Percentiles rank a stretch among this genome's conserved stretches.
phyloP scores from a whole-genome alignment of 2,797 vertebrate genomes.

The Thamnophis elegans region DNA sequence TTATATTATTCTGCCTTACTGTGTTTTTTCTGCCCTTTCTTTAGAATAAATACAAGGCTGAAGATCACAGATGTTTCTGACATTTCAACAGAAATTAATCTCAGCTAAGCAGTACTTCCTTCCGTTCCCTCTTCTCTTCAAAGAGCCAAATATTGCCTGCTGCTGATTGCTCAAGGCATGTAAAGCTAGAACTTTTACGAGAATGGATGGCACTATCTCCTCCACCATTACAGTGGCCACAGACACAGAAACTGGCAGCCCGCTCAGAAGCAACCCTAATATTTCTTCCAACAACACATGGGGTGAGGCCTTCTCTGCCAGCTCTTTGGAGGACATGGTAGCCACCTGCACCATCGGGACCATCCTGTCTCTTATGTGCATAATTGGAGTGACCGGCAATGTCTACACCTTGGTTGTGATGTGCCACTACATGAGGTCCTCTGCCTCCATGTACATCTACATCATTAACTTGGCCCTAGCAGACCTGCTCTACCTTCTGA shows the following conservation, averaged over 20 bases:
- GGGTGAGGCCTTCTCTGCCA: slow-evolving; percentile 31
- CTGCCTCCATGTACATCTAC: slow-evolving; percentile 93
- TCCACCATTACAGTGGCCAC: background rate
- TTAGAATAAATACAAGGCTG: background rate
- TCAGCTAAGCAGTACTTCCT: background rate
- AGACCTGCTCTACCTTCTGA: slow-evolving; percentile 88
- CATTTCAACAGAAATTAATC: background rate
- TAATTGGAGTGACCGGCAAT: slow-evolving; percentile 85
- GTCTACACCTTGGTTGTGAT: slow-evolving; percentile 91
- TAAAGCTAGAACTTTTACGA: background rate
- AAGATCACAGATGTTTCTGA: background rate
- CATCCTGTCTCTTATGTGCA: slow-evolving; percentile 87
- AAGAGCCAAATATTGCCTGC: background rate
- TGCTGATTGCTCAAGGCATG: background rate
- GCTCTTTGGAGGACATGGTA: slow-evolving; percentile 76
- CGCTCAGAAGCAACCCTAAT: background rate
- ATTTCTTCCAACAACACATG: slow-evolving; percentile 53
- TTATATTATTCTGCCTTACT: background rate
- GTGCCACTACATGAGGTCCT: slow-evolving; percentile 86
- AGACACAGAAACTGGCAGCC: background rate
- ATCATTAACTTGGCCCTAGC: slow-evolving; percentile 90
- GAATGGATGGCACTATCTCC: background rate
- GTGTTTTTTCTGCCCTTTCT: background rate
- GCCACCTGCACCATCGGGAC: slow-evolving; percentile 83
- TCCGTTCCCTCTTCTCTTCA: background rate